These are phyloP conservation scores for Sylvilagus bachmani DNA, from an alignment of 2,113 vertebrate genomes.

Conservation along the genomic window DNA sequence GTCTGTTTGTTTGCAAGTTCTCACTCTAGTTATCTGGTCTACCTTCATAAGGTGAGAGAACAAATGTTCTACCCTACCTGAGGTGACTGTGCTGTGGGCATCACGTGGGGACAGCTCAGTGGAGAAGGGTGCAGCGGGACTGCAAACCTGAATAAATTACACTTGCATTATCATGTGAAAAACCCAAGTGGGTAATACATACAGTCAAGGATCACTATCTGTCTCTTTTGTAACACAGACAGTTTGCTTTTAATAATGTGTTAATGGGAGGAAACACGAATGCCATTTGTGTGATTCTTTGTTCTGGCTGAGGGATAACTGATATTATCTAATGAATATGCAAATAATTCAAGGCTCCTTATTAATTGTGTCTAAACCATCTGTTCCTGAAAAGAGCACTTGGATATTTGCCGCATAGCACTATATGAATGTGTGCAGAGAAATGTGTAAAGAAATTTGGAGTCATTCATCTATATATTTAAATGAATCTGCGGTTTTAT, in stretches of 20 bases:
- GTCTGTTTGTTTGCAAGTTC: background rate
- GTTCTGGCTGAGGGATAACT: slow-evolving; percentile 80
- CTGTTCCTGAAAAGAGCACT: slow-evolving; percentile 76
- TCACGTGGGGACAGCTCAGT: background rate
- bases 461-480: slow-evolving; percentile 40
- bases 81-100: background rate
- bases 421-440: slow-evolving; percentile 51
- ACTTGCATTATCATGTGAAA: slow-evolving; percentile 58
- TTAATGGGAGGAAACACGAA: slow-evolving; percentile 70
- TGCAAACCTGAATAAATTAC: slow-evolving; percentile 38
- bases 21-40: background rate
- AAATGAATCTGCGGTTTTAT: slow-evolving; percentile 72
- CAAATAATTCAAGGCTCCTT: slow-evolving; percentile 80
- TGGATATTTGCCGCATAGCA: slow-evolving; percentile 65
- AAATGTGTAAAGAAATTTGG: slow-evolving; percentile 49
- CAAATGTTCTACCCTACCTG: background rate
- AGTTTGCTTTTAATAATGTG: slow-evolving; percentile 77
- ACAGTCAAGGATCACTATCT: slow-evolving; percentile 66
- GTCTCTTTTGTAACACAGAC: slow-evolving; percentile 60
- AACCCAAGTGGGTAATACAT: slow-evolving; percentile 58
- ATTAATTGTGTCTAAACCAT: slow-evolving; percentile 80
- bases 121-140: background rate
- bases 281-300: slow-evolving; percentile 78
- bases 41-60: background rate
- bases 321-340: slow-evolving; percentile 84